Base-by-base conservation (phyloP, 2,888 invertebrate genomes). In the Melanostoma scalare region DNA sequence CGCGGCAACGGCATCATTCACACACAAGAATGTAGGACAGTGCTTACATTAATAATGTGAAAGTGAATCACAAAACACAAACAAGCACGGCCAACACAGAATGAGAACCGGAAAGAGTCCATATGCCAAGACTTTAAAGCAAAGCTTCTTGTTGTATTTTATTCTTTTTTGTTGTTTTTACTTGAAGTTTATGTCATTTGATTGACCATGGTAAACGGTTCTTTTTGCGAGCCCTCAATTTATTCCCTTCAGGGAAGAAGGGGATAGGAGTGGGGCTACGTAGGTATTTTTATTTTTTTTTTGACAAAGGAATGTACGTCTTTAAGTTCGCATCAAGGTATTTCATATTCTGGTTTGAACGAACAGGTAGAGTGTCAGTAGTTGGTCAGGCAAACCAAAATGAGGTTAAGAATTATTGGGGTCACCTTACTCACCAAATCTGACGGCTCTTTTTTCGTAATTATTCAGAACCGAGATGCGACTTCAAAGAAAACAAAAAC, bases 41-140 rank as follows among this genome's bases (percentile, higher is more conserved):
- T 48, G 84, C 84, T 84, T 84, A 84, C 67, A 84, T 84, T 84
- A 84, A 61, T 48, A 84, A 84, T 84, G 84, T 84, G 84, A 84
- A 84, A 84, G 84, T 84, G 84, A 84, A 78, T 74, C 78, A 61
- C 60, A 44, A 2, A 20, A 20, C 20, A 20, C 20, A 20, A 20
- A 78, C 71, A 56, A 58, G 71, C 63, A 63, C 20, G 55, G 35
- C 60, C 31, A 65, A 33, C 73, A n/a, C 42, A 53, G 63, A 63
- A 78, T 53, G 20, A 71, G 78, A 84, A 84, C 84, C 84, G 84
- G 78, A 84, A 84, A 84, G 74, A 74, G 58, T 84, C 73, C 73
- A 60, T 73, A 71, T 74, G 74, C 30, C 60, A 69, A 82, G 82
- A 71, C 84, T 73, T 67, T 42, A 84, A 33, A 3, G 9, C 42